Conservation (phyloP, 2,888 invertebrate genomes). For the Meiosimyza decipiens region DNA sequence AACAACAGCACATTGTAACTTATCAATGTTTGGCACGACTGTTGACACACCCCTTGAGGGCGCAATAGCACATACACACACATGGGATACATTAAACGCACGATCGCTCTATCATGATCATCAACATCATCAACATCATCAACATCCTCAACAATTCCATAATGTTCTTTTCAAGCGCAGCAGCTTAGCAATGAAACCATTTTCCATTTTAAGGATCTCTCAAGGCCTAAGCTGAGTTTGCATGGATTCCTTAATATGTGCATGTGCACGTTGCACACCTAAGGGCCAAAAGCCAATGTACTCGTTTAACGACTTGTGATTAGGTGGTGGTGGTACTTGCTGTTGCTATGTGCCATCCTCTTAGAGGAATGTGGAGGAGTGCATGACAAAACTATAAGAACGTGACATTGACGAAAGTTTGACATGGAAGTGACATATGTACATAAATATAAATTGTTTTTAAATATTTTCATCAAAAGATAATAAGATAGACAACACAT, state of each 20-base stretch:
- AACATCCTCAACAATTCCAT: conserved; percentile 15
- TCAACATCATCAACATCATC: conserved; percentile 3
- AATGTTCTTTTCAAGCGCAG: conserved; percentile 6
- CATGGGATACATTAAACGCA: conserved; percentile 13
- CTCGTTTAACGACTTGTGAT: conserved; percentile 33
- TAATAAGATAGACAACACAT: too few species aligned
- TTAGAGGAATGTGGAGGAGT: conserved; percentile 59
- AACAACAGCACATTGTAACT: conserved; percentile 15
- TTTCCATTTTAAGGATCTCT: conserved; percentile 22
- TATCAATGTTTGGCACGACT: conserved; percentile 44
- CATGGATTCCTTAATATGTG: conserved; percentile 12
- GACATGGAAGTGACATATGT: too few species aligned
- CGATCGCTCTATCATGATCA: conserved; percentile 14
- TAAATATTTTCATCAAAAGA: too few species aligned
- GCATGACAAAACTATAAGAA: conserved; percentile 45
- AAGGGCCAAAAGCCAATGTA: conserved; percentile 22
- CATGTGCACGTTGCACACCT: conserved; percentile 11
- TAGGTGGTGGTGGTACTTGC: conserved; percentile 32
- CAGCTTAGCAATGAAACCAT: conserved; percentile 3
- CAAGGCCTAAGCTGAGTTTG: conserved; percentile 7
- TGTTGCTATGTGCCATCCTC: conserved; percentile 49
- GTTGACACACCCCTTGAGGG: conserved; percentile 54
- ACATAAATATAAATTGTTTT: too few species aligned
- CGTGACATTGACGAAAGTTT: too few species aligned
- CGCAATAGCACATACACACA: conserved; percentile 25